phyloP scores from a whole-genome alignment of 2,888 invertebrate species.

The Agrenia bidenticulata region DNA sequence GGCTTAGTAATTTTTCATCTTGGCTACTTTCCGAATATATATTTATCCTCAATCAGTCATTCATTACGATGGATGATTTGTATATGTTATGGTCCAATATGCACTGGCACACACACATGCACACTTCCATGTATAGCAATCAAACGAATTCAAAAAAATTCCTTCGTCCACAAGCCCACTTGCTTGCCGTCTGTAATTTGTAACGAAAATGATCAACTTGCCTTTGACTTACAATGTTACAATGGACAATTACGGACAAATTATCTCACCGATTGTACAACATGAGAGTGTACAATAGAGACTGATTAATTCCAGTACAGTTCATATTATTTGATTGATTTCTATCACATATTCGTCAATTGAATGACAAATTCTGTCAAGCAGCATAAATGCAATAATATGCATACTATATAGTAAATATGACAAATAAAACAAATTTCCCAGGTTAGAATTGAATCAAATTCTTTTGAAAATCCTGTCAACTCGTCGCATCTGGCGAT shows the following conservation, averaged over 20 bases:
- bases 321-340: neutral
- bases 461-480: too few relatives aligned
- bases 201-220: too few relatives aligned
- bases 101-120: neutral
- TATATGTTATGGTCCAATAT: neutral
- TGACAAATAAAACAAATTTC: neutral
- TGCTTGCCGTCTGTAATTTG: too few relatives aligned
- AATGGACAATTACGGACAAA: conserved; percentile 1
- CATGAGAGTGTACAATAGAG: neutral
- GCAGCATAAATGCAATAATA: too few relatives aligned
- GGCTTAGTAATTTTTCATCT: too few relatives aligned
- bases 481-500: too few relatives aligned
- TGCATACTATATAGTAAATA: too few relatives aligned
- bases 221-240: neutral
- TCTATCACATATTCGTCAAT: neutral
- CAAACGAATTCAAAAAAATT: too few relatives aligned
- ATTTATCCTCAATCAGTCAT: neutral
- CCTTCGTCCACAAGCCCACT: too few relatives aligned
- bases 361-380: neutral
- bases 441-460: too few relatives aligned
- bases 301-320: neutral
- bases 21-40: too few relatives aligned
- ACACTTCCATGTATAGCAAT: too few relatives aligned
- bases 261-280: neutral
- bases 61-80: conserved; percentile 3